These are phyloP conservation scores for Paguma larvata DNA, from an alignment of 2,797 vertebrate genomes.

Conservation along the genomic window DNA sequence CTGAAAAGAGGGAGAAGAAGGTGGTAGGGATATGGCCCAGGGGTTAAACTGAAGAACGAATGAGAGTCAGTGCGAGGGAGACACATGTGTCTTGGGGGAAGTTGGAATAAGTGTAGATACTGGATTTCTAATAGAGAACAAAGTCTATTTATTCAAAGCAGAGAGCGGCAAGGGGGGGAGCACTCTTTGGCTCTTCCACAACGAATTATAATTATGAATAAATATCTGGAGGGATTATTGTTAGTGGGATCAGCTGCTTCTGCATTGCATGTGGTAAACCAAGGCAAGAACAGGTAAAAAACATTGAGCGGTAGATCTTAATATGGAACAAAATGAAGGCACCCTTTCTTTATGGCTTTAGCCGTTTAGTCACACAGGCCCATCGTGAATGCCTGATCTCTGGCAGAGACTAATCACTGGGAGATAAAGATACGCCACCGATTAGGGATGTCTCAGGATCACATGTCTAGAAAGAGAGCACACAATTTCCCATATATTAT, in stretches of 20 bases:
- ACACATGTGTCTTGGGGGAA: background rate
- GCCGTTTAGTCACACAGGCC: background rate
- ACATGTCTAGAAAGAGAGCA: slow-evolving; percentile 56
- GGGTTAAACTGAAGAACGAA: background rate
- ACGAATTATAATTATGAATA: background rate
- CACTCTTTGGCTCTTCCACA: background rate
- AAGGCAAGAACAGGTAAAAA: background rate
- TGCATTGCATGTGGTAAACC: background rate
- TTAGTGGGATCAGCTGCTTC: background rate
- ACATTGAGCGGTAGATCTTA: background rate
- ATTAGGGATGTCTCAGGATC: slow-evolving; percentile 68
- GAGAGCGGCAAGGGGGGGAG: background rate
- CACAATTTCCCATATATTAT: slow-evolving; percentile 73
- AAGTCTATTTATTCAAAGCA: background rate
- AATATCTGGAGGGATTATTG: background rate
- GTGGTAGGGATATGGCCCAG: background rate
- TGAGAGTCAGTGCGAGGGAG: background rate
- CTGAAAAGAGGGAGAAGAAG: background rate
- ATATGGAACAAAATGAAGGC: background rate
- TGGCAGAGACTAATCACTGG: background rate
- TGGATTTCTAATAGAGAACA: background rate
- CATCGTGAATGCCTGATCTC: background rate
- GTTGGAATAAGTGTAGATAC: background rate
- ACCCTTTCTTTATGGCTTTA: background rate
- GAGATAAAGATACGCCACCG: slow-evolving; percentile 6